These are phyloP conservation scores for Muraenolepis orangiensis DNA, from an alignment of 2,797 vertebrate genomes.

Conservation along the genomic window DNA sequence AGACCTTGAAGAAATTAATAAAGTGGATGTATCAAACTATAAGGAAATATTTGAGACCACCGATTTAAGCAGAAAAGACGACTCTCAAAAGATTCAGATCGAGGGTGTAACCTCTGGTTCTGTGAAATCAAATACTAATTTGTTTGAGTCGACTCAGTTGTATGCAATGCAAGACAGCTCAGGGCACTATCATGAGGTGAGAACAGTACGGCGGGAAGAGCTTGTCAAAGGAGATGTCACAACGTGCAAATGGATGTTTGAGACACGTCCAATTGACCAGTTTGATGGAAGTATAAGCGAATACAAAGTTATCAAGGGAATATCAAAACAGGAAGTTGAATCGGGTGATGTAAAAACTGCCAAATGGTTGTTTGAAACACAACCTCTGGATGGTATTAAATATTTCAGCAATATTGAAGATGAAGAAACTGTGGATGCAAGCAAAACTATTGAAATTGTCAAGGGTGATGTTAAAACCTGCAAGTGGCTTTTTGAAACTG, in stretches of 20 bases:
- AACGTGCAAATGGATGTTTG: slow-evolving; percentile 92
- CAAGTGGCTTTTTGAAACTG: slow-evolving; percentile 93
- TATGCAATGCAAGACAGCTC: slow-evolving; percentile 89
- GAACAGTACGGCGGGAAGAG: slow-evolving; percentile 87
- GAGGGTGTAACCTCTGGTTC: slow-evolving; percentile 81
- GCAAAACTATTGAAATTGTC: slow-evolving; percentile 66
- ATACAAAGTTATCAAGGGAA: slow-evolving; percentile 89
- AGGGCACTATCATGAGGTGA: slow-evolving; percentile 88
- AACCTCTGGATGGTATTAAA: slow-evolving; percentile 89
- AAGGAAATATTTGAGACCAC: slow-evolving; percentile 84
- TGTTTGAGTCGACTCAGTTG: slow-evolving; percentile 83
- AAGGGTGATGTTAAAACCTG: slow-evolving; percentile 90
- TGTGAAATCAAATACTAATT: slow-evolving; percentile 82
- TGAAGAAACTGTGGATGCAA: slow-evolving; percentile 65
- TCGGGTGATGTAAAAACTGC: slow-evolving; percentile 90
- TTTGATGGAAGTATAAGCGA: slow-evolving; percentile 84
- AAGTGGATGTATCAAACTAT: slow-evolving; percentile 83
- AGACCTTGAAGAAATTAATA: slow-evolving; percentile 83
- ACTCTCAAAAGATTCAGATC: slow-evolving; percentile 80
- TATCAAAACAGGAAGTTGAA: slow-evolving; percentile 88
- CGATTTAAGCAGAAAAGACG: slow-evolving; percentile 71
- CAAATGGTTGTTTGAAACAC: slow-evolving; percentile 95
- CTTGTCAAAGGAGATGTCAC: slow-evolving; percentile 87
- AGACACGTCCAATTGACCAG: slow-evolving; percentile 88
- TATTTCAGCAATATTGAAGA: slow-evolving; percentile 83